Percentiles rank a stretch among this genome's conserved stretches.
These are phyloP conservation scores for Prionailurus viverrinus DNA, from an alignment of 2,113 vertebrate genomes.

Conservation along the genomic window DNA sequence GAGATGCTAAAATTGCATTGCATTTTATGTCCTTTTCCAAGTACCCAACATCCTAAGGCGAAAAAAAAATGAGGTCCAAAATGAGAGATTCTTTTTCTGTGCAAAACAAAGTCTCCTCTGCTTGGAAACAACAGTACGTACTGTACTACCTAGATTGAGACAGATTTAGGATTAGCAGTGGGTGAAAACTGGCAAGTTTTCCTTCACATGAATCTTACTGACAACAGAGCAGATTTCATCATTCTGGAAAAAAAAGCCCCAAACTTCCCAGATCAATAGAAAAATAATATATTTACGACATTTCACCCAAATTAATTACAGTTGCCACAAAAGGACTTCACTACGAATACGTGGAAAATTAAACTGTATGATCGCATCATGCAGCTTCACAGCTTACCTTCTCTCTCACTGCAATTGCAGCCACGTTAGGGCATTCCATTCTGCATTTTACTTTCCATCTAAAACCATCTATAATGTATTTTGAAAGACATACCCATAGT, in stretches of 20 bases:
- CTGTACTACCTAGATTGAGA: constrained; percentile 15
- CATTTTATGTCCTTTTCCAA: not conserved
- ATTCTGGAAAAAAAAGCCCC: not conserved
- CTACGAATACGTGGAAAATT: not conserved
- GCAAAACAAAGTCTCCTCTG: constrained; percentile 13
- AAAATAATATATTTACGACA: constrained; percentile 10
- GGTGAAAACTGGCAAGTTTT: constrained; percentile 55
- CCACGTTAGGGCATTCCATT: not conserved
- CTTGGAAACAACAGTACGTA: constrained; percentile 43
- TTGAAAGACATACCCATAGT: not conserved
- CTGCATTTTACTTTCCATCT: not conserved
- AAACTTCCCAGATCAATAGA: constrained; percentile 42
- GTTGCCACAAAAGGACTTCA: not conserved
- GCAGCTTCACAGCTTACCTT: not conserved
- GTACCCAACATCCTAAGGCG: not conserved
- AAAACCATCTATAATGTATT: not conserved
- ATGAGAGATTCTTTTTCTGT: not conserved
- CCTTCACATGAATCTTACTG: constrained; percentile 50
- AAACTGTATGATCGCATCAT: not conserved
- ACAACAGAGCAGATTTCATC: constrained; percentile 59
- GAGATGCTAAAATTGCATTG: not conserved
- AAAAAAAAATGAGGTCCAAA: not conserved
- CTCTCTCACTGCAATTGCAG: not conserved
- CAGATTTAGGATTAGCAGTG: constrained; percentile 69
- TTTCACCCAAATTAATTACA: not conserved